Base-by-base conservation (phyloP, 2,888 invertebrate species). In the Macrostomum cliftonense region DNA sequence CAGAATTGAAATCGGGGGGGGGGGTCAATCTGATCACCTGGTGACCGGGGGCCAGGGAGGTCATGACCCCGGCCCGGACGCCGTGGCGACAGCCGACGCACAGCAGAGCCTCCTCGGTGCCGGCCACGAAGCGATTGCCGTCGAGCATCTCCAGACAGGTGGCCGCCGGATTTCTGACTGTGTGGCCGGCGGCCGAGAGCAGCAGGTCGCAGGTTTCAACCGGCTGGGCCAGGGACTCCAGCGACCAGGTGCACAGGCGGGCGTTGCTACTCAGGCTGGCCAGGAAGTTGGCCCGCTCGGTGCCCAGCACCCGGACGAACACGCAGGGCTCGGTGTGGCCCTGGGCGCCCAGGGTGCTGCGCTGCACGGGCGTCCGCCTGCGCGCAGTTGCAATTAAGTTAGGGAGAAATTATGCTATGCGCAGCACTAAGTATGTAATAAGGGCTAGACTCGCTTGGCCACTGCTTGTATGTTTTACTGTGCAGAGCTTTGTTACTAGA, bases 191-290 rank as follows among this genome's bases (percentile, higher is more conserved):
- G 71, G 89, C 89, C 60, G 80, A 79, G 5, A 28, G 28, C 51
- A 65, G 64, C 54, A 95, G 75, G 66, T 91, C 91, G 61, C 91
- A 74, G 4, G 82, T 85, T 70, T 93, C 93, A 73, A 91, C 91
- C 1, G 95, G 95, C 68, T 83, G 81, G 0, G 89, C 85, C 58
- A 97, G 74, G 91, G 93, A 97, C 72, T 99, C 97, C 67, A 99
- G 76, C 56, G 87, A 91, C 97, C 97, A 99, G 1, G 89, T 86
- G 68, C 97, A 97, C 71, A 99, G 75, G 63, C 87, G 82, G 0
- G 97, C 97, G 73, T 99, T 97, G 9, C 91, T 93, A 1, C 93
- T 91, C 58, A 95, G 84, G 47, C 86, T 87, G 67, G 97, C 88
- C 58, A 99, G 77, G 74, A 95, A 97, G 75, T 97, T 95, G 2